Conservation (phyloP, 1,140 invertebrate species). For the Ips typographus region DNA sequence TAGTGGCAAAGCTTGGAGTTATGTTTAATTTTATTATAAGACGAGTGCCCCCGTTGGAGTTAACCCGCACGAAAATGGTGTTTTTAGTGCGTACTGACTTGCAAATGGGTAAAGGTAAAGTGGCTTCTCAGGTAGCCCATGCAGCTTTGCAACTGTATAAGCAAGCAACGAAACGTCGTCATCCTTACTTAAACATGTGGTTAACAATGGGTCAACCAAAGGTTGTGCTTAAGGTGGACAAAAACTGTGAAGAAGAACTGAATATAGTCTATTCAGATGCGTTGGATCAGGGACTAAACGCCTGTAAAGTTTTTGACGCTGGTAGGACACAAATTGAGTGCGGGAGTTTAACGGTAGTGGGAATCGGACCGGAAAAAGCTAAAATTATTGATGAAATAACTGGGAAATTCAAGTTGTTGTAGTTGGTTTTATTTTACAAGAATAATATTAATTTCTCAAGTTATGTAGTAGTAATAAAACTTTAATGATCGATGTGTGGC, state of each 20-base stretch:
- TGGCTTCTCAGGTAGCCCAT: constrained; percentile 81
- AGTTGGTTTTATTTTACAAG: constrained; percentile 39
- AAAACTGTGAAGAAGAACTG: constrained; percentile 56
- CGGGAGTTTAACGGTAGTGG: constrained; percentile 72
- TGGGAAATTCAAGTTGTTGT: constrained; percentile 62
- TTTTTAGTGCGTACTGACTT: constrained; percentile 76
- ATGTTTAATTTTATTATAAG: constrained; percentile 38
- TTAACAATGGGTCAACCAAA: constrained; percentile 71
- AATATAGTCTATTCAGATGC: constrained; percentile 58
- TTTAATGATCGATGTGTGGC: constrained; percentile 39
- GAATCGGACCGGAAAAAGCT: constrained; percentile 70
- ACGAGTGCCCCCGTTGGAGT: constrained; percentile 5
- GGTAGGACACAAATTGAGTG: constrained; percentile 72
- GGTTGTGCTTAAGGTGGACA: constrained; percentile 64
- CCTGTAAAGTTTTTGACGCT: constrained; percentile 70
- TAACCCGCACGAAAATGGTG: constrained; percentile 64
- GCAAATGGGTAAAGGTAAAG: constrained; percentile 79
- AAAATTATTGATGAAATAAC: constrained; percentile 69
- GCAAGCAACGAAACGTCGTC: constrained; percentile 53
- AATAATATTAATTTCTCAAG: constrained; percentile 30
- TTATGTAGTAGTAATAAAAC: constrained; percentile 6
- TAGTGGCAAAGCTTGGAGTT: constrained; percentile 12
- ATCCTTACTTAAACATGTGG: constrained; percentile 64
- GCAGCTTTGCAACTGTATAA: constrained; percentile 71
- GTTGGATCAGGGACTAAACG: constrained; percentile 59